phyloP scores from a whole-genome alignment of 2,797 vertebrate species.

The Brachyrhaphis roseni region DNA sequence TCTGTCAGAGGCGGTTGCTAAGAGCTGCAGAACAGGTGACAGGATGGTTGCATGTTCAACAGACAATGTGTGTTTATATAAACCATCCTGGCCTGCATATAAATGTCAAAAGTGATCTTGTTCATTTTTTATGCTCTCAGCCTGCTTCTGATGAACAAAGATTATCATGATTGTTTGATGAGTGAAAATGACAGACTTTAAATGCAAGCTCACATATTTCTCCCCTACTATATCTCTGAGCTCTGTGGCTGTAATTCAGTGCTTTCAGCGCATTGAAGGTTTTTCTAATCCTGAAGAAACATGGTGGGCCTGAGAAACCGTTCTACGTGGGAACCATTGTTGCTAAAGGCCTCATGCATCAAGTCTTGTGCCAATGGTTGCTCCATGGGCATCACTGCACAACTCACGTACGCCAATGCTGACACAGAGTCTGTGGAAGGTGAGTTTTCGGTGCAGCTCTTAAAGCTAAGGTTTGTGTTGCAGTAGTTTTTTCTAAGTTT shows the following conservation, averaged over 20 bases:
- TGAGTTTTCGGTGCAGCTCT: slow-evolving; percentile 60
- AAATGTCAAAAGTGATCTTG: slow-evolving; percentile 4
- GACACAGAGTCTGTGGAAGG: slow-evolving; percentile 89
- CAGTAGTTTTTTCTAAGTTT: background rate
- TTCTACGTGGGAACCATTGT: slow-evolving; percentile 89
- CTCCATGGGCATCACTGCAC: slow-evolving; percentile 88
- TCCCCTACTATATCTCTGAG: slow-evolving; percentile 11
- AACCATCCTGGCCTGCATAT: slow-evolving; percentile 16
- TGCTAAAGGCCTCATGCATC: slow-evolving; percentile 91
- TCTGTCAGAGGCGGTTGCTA: slow-evolving; percentile 74
- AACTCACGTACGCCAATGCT: slow-evolving; percentile 90
- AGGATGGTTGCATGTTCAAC: slow-evolving; percentile 45
- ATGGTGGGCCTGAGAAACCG: slow-evolving; percentile 94
- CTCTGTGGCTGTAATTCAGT: slow-evolving; percentile 28
- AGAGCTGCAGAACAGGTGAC: slow-evolving; percentile 56
- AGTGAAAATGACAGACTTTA: slow-evolving; percentile 57
- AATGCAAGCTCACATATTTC: slow-evolving; percentile 55
- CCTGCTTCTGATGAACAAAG: slow-evolving; percentile 13
- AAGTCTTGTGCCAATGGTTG: slow-evolving; percentile 93
- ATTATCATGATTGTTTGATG: slow-evolving; percentile 17
- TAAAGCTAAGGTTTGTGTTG: background rate
- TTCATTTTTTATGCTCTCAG: slow-evolving; percentile 7
- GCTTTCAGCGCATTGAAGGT: slow-evolving; percentile 23
- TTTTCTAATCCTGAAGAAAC: slow-evolving; percentile 30
- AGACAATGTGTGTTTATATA: slow-evolving; percentile 24